Base-by-base conservation (phyloP, 2,113 vertebrate genomes). In the Apus apus region DNA sequence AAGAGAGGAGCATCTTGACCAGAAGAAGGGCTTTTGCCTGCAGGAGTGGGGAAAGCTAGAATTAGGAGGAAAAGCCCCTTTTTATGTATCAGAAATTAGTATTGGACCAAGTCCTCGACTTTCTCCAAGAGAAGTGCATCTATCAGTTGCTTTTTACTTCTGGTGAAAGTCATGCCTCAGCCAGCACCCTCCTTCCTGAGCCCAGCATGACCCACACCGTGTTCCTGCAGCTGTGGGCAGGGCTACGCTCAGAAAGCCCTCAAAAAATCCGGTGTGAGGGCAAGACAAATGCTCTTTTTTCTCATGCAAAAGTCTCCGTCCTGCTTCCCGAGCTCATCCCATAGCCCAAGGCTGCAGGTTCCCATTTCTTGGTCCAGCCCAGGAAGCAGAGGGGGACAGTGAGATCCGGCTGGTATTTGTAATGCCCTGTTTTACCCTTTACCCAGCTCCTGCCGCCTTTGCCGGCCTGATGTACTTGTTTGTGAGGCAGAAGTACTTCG, bases 401-500 rank as follows among this genome's bases (percentile, higher is more conserved):
- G 45, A 77, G 45, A 61, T 15, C 13, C 5, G 5, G 23, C 18
- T 17, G 34, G 7, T 32, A 22, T 81, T 30, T 67, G 6, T 92
- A 84, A 96, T 1, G 0, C 9, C 4, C 36, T 68, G 10, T 45
- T 87, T 71, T 94, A 71, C 84, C 27, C 45, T 76, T 83, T 85
- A 91, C 86, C 13, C 92, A 99, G 99, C 97, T 93, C 98, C 99
- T 17, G 99, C 99, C 1, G 98, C 99, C 57, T 99, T 99, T 68
- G 98, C 99, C 3, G 99, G 99, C 46, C 92, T 99, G 94, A 97
- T 99, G 98, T 99, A 99, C 94, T 89, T 99, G 84, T 97, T 99
- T 9, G 99, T 99, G 94, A 98, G 99, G 58, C 99, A 99, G 87
- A 99, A 99, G 96, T 99, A 99, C 96, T 99, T 99, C 65, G 97